Percentiles rank a stretch among this genome's conserved stretches.
Evolutionary conservation across 2,888 invertebrate species (phyloP).

Genomic region (Dolichopus griseipennis): DNA sequence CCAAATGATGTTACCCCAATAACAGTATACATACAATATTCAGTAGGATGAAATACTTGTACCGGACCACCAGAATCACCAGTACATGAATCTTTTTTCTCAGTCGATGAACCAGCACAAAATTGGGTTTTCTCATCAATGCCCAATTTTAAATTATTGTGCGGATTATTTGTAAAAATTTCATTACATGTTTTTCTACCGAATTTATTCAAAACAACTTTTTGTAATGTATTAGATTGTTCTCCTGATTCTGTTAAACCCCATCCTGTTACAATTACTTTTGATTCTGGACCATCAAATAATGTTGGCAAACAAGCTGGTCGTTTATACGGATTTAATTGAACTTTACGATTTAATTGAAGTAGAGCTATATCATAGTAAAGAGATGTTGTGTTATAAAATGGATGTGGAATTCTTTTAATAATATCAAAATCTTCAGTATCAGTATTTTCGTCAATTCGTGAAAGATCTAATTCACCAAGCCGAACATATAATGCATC

Average conservation of each 20-base stretch:
- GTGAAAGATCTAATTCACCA: slow-evolving; percentile 38
- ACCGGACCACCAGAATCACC: slow-evolving; percentile 62
- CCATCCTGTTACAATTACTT: slow-evolving; percentile 44
- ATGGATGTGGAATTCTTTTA: slow-evolving; percentile 39
- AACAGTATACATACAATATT: slow-evolving; percentile 44
- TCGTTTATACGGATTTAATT: slow-evolving; percentile 33
- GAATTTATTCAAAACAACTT: slow-evolving; percentile 46
- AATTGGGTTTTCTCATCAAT: slow-evolving; percentile 45
- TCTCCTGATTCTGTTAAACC: slow-evolving; percentile 37
- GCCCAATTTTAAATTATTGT: slow-evolving; percentile 34
- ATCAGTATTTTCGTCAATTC: slow-evolving; percentile 30
- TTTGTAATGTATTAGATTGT: slow-evolving; percentile 42
- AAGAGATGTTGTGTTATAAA: slow-evolving; percentile 37
- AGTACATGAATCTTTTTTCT: slow-evolving; percentile 47
- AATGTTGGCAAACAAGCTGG: slow-evolving; percentile 44
- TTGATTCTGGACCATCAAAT: slow-evolving; percentile 26
- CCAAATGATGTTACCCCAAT: slow-evolving; percentile 48
- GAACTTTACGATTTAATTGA: slow-evolving; percentile 32
- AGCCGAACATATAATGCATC: slow-evolving; percentile 29
- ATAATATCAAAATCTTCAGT: slow-evolving; percentile 34
- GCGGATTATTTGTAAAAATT: slow-evolving; percentile 24
- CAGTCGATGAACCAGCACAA: slow-evolving; percentile 47
- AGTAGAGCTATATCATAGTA: slow-evolving; percentile 47
- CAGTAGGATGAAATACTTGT: slow-evolving; percentile 34
- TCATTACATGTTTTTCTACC: slow-evolving; percentile 36